Evolutionary conservation across 64 coral and sea anemone species (phyloP), one percentile per base, ranked within the genome.

Genomic region (Dendronephthya gigantea): DNA sequence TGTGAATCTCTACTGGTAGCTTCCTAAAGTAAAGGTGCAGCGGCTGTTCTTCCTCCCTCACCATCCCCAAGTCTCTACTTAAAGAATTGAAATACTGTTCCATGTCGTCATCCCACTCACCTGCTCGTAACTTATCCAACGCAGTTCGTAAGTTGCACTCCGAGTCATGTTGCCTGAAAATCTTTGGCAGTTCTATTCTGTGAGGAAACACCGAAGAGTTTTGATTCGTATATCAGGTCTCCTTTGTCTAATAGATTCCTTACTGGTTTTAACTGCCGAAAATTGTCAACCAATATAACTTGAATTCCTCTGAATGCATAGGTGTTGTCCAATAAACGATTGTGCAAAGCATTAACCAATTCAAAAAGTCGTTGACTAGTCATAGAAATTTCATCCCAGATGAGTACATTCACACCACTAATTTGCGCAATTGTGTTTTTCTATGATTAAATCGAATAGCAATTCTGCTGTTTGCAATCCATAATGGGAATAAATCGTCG

Each of bases 351-450:
- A 17, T 66, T 15, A 11, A 66, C 14, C 29, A 66, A 38, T 34
- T 86, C 52, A 8, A 86, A 59, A 36, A 86, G 25, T 27, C 52
- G 84, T 59, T 86, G 49, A 68, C 84, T 86, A 13, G 50, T 39
- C 84, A 86, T 68, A 13, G 41, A 45, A 45, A 45, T 45, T 45
- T 45, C 41, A 45, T 45, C 41, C 41, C 41, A 45, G 41, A 45
- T 86, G 31, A 86, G 39, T 38, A 86, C 84, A 37, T 86, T 32
- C 50, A 34, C 19, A 28, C 10, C 62, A n/a, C 51, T 15, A 9
- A 86, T 16, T 19, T 38, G 51, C 7, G 52, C 27, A 11, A 59
- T 13, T 13, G 36, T 32, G 36, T 9, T 51, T 13, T 31, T 85
- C 9, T 56, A 52, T 56, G 19, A 12, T 55, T 9, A n/a, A n/a